phyloP scores from a whole-genome alignment of 2,797 vertebrate species.

The Coranthus polyacanthus region DNA sequence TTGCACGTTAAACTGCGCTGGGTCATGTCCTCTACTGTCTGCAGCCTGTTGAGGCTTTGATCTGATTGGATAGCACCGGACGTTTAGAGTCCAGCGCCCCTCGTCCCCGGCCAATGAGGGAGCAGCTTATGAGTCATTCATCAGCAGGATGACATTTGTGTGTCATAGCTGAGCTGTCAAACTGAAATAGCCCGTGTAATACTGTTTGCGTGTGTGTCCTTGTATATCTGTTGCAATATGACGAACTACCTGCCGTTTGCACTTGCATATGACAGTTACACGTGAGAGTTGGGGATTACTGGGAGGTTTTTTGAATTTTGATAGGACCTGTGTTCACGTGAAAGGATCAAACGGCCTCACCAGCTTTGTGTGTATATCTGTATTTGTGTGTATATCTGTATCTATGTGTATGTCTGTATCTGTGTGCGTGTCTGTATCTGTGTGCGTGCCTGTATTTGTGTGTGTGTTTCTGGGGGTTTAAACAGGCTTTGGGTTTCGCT shows the following conservation, averaged over 20 bases:
- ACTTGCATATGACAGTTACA: conserved; percentile 19
- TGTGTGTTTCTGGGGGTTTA: conserved; percentile 22
- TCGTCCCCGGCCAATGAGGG: conserved; percentile 20
- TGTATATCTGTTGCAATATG: conserved; percentile 27
- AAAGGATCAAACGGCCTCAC: conserved; percentile 33
- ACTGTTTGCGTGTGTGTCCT: conserved; percentile 18
- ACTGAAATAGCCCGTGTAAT: conserved; percentile 64
- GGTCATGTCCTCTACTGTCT: conserved; percentile 20
- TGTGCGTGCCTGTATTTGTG: too few species aligned
- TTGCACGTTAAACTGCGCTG: background rate
- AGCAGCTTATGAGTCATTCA: conserved; percentile 49
- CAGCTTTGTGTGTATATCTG: background rate
- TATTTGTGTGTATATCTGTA: too few species aligned
- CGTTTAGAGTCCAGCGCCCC: conserved; percentile 22
- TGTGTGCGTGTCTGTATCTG: too few species aligned
- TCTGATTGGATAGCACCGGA: conserved; percentile 40
- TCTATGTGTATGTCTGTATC: too few species aligned
- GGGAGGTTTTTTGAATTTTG: conserved; percentile 54
- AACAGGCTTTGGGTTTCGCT: conserved; percentile 42
- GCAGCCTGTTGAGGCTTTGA: background rate
- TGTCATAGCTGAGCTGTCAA: conserved; percentile 61
- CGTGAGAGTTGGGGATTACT: conserved; percentile 37
- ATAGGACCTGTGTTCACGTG: conserved; percentile 30
- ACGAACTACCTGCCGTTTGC: conserved; percentile 39
- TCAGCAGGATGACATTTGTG: conserved; percentile 57